A percentile compares a stretch with the other conserved stretches of the same genome.
Conservation (phyloP, 2,888 invertebrate genomes). For the Taenaris catops region DNA sequence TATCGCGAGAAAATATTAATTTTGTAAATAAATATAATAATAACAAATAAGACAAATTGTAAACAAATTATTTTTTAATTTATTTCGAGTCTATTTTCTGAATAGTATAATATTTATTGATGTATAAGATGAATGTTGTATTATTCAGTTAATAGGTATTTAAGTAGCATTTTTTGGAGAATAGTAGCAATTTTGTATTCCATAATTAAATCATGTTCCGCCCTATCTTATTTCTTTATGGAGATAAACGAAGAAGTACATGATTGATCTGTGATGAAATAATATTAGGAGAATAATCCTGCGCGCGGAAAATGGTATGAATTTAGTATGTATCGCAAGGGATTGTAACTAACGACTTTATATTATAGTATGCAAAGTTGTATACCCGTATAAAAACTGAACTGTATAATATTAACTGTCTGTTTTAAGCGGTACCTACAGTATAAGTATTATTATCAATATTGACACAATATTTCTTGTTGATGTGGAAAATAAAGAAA, state of each 20-base stretch:
- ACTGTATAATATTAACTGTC: conserved; percentile 57
- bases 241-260: conserved; percentile 66
- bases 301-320: conserved; percentile 47
- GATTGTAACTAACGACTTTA: conserved; percentile 19
- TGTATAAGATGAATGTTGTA: conserved; percentile 26
- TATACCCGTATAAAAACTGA: conserved; percentile 50
- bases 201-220: conserved; percentile 44
- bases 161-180: conserved; percentile 40
- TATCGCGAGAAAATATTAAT: conserved; percentile 53
- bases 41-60: conserved; percentile 40
- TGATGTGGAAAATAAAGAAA: conserved; percentile 68
- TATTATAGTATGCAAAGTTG: conserved; percentile 26
- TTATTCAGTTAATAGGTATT: conserved; percentile 31
- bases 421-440: conserved; percentile 64
- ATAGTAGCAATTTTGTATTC: conserved; percentile 37
- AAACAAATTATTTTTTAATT: conserved; percentile 38
- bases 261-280: conserved; percentile 73
- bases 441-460: conserved; percentile 73
- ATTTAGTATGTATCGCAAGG: conserved; percentile 30
- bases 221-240: conserved; percentile 46
- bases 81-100: conserved; percentile 16
- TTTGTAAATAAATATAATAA: conserved; percentile 50
- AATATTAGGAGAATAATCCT: conserved; percentile 55
- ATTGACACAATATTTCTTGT: conserved; percentile 71
- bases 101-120: conserved; percentile 10